These are phyloP conservation scores for Rhodinocichla rosea DNA, from an alignment of 2,113 vertebrate species.

Conservation along the genomic window DNA sequence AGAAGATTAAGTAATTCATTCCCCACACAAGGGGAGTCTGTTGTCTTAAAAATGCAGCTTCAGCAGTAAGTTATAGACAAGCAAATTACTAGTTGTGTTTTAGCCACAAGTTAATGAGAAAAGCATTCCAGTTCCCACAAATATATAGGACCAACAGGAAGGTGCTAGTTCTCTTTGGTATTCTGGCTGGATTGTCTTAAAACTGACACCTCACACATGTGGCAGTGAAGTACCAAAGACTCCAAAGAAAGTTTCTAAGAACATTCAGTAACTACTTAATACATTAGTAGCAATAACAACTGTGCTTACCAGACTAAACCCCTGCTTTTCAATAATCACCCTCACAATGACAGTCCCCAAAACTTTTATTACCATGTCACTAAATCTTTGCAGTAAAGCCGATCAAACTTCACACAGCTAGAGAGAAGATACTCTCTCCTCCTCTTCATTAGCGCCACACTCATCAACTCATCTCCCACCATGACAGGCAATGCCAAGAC, in stretches of 20 bases:
- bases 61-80: not conserved
- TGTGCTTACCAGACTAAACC: not conserved
- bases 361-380: not conserved
- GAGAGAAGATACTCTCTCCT: not conserved
- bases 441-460: not conserved
- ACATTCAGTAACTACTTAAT: not conserved
- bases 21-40: not conserved
- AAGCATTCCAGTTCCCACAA: not conserved
- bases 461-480: not conserved
- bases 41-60: not conserved
- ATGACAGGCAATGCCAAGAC: not conserved
- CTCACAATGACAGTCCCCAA: not conserved
- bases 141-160: rapidly evolving
- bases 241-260: not conserved
- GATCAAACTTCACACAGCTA: not conserved
- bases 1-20: not conserved
- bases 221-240: not conserved
- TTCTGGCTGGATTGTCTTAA: not conserved
- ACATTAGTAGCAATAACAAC: not conserved
- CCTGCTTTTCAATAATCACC: not conserved
- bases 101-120: not conserved
- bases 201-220: not conserved
- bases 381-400: not conserved
- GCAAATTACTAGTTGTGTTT: not conserved
- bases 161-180: not conserved